These are phyloP conservation scores for Trichopoda pennipes DNA, from an alignment of 2,888 invertebrate species.

Conservation along the genomic window DNA sequence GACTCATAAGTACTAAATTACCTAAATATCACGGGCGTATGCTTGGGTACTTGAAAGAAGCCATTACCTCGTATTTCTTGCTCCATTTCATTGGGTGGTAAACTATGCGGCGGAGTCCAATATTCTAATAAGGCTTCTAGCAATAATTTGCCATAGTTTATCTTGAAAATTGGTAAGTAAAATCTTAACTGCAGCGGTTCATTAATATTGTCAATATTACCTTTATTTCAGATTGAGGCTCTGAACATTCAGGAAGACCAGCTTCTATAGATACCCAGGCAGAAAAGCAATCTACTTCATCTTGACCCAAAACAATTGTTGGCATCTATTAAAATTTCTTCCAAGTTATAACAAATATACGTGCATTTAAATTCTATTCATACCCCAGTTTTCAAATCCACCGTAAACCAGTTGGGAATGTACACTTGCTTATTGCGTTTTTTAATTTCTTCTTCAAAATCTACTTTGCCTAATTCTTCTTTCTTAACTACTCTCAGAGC, in stretches of 20 bases:
- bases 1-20: slow-evolving; percentile 75
- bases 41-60: slow-evolving; percentile 94
- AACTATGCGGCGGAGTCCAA: slow-evolving; percentile 90
- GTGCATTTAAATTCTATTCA: slow-evolving; percentile 72
- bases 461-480: slow-evolving; percentile 94
- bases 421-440: slow-evolving; percentile 95
- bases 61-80: slow-evolving; percentile 88
- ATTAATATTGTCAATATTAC: slow-evolving; percentile 68
- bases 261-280: slow-evolving; percentile 99
- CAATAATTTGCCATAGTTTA: slow-evolving; percentile 96
- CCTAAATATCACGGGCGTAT: slow-evolving; percentile 98
- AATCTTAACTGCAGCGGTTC: neutral
- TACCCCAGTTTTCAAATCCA: slow-evolving; percentile 98
- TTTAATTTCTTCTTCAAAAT: slow-evolving; percentile 96
- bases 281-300: slow-evolving; percentile 98
- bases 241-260: slow-evolving; percentile 87
- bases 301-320: slow-evolving; percentile 97
- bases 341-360: neutral
- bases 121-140: slow-evolving; percentile 97
- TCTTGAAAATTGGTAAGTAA: slow-evolving; percentile 80
- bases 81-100: slow-evolving; percentile 85
- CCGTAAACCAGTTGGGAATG: slow-evolving; percentile 99
- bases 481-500: slow-evolving; percentile 93
- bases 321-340: slow-evolving; percentile 86
- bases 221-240: slow-evolving; percentile 80